These are phyloP conservation scores for Watsonalla cultraria DNA, from an alignment of 2,888 invertebrate species.

Conservation along the genomic window DNA sequence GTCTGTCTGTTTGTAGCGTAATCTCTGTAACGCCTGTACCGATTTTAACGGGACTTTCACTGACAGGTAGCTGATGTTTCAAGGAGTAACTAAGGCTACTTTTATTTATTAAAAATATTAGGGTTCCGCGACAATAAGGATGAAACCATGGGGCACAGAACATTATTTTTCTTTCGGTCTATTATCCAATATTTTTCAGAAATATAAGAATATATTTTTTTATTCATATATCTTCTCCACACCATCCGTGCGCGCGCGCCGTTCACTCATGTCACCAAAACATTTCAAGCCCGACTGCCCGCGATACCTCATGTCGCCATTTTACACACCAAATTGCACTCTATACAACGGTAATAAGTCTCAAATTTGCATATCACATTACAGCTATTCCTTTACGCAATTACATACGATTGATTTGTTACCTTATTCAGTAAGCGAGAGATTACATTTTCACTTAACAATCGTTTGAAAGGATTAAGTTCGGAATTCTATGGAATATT, in stretches of 20 bases:
- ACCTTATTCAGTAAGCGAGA: constrained; percentile 17
- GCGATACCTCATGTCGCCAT: constrained; percentile 27
- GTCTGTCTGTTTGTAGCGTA: no score
- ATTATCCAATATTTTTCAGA: no score
- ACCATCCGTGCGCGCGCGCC: constrained; percentile 35
- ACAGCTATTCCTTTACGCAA: constrained; percentile 9
- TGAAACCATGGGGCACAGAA: no score
- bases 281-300: constrained; percentile 66
- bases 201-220: no score
- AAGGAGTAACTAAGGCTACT: no score
- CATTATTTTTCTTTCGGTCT: no score
- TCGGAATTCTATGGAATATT: constrained; percentile 31
- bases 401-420: constrained; percentile 13
- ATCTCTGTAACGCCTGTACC: no score
- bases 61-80: no score
- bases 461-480: constrained; percentile 29
- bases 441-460: constrained; percentile 23
- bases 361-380: constrained; percentile 33
- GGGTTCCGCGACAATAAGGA: no score
- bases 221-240: constrained; percentile 33
- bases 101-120: no score
- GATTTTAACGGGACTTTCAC: no score
- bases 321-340: constrained; percentile 21
- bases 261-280: constrained; percentile 75
- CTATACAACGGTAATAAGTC: constrained; percentile 22